A percentile compares a stretch with the other conserved stretches of the same genome.
These are phyloP conservation scores for Rosalia funebris DNA, from an alignment of 2,888 invertebrate genomes.

Conservation along the genomic window DNA sequence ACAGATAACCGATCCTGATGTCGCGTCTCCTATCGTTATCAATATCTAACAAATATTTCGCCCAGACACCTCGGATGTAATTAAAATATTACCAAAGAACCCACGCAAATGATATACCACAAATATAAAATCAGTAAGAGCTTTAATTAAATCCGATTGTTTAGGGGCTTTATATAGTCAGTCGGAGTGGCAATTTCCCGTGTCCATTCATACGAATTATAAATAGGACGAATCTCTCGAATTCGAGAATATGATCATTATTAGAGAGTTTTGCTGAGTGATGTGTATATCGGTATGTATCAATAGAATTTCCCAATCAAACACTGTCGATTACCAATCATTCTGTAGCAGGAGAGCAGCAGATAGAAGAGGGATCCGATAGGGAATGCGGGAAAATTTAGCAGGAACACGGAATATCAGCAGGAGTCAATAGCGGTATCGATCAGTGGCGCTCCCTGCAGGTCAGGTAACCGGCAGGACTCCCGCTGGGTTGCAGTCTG, in stretches of 20 bases:
- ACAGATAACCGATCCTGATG: conserved; percentile 11
- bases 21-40: neutral
- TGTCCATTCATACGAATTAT: no score
- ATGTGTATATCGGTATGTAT: conserved; percentile 11
- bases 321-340: conserved; percentile 55
- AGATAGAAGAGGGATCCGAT: conserved; percentile 42
- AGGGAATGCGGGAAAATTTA: conserved; percentile 38
- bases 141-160: no score
- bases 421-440: conserved; percentile 46
- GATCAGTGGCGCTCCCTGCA: conserved; percentile 27
- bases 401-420: conserved; percentile 42
- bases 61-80: neutral
- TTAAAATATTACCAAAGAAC: no score
- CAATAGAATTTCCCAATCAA: conserved; percentile 44
- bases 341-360: conserved; percentile 50
- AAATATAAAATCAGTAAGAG: no score
- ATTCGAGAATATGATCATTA: no score
- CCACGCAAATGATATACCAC: no score
- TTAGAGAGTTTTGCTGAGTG: no score
- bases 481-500: neutral
- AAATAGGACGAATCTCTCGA: no score
- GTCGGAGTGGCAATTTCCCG: no score
- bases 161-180: no score
- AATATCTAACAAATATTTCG: conserved; percentile 8
- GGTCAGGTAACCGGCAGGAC: conserved; percentile 5